Base-by-base conservation (phyloP, 2,797 vertebrate species). In the Notamacropus eugenii region DNA sequence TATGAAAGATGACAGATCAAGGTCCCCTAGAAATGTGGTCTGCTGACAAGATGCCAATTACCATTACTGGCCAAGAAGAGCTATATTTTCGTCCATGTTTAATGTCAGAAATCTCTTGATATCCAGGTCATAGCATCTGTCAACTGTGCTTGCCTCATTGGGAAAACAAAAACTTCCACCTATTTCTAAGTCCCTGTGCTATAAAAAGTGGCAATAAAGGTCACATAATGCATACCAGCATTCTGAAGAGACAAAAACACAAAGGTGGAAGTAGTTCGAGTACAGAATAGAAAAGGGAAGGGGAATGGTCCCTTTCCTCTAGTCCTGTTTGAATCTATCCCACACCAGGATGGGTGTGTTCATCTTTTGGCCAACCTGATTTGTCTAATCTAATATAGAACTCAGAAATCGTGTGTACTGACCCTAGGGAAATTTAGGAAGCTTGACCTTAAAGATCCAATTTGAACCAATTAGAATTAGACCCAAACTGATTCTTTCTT, bases 1-100 rank as follows among this genome's bases (percentile, higher is more conserved):
- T 55, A 82, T 8, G 28, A 93, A 56, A 29, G 67, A 95, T 91
- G 62, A 87, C 56, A 95, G 67, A n/a, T 50, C 34, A 56, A 54
- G 92, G 55, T 56, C 62, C 40, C 22, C 67, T 24, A 55, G 93
- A 93, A 92, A 57, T 56, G 54, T 14, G 54, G 40, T 28, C 29
- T 22, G 34, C 29, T 19, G 31, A 28, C 94, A 27, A 94, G 56
- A 54, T n/a, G 55, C 31, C 90, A 67, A 55, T 92, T 92, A 5
- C 0, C 27, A 50, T 93, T 96, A 92, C 13, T 24, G 55, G 87
- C 4, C 22, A 91, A 3, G 57, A 82, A 13, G 28, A 67, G 96
- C 58, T 14, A 34, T 28, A 54, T 6, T 55, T 13, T 54, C 27
- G 46, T 91, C 22, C 12, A 62, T 28, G 1, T 5, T 82, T 82